Percentiles rank a stretch among this genome's conserved stretches.
Conservation (phyloP, 1,140 invertebrate genomes). For the Brachystomella parvula region DNA sequence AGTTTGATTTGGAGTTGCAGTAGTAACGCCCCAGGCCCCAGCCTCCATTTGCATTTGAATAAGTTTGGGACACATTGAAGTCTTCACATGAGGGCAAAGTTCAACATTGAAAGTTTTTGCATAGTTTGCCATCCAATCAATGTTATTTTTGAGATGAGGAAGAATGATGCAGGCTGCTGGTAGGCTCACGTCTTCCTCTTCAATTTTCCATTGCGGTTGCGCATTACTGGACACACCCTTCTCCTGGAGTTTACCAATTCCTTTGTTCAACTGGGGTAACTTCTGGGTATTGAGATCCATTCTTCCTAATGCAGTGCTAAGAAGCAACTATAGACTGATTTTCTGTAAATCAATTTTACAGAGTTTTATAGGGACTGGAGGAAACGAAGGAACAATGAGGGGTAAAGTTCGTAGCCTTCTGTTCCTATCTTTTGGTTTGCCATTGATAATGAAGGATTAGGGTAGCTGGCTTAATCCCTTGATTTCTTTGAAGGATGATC, state of each 20-base stretch:
- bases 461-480: too few relatives aligned
- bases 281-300: not conserved
- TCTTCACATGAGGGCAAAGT: slow-evolving; percentile 32
- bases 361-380: not conserved
- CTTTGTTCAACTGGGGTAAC: not conserved
- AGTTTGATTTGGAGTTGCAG: slow-evolving; percentile 30
- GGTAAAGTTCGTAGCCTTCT: too few relatives aligned
- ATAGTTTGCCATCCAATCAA: slow-evolving; percentile 28
- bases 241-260: not conserved
- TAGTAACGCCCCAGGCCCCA: slow-evolving; percentile 26
- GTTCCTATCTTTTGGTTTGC: too few relatives aligned
- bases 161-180: slow-evolving; percentile 20
- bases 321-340: not conserved
- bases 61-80: slow-evolving; percentile 31
- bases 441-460: too few relatives aligned
- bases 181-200: slow-evolving; percentile 23
- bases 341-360: not conserved
- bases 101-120: slow-evolving; percentile 16
- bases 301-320: not conserved
- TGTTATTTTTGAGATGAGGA: slow-evolving; percentile 13
- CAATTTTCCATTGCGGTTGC: slow-evolving; percentile 15
- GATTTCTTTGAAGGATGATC: too few relatives aligned
- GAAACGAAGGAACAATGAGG: not conserved
- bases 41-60: slow-evolving; percentile 18
- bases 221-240: not conserved